Base-by-base conservation (phyloP, 2,888 invertebrate species). In the Nycteola revayana region DNA sequence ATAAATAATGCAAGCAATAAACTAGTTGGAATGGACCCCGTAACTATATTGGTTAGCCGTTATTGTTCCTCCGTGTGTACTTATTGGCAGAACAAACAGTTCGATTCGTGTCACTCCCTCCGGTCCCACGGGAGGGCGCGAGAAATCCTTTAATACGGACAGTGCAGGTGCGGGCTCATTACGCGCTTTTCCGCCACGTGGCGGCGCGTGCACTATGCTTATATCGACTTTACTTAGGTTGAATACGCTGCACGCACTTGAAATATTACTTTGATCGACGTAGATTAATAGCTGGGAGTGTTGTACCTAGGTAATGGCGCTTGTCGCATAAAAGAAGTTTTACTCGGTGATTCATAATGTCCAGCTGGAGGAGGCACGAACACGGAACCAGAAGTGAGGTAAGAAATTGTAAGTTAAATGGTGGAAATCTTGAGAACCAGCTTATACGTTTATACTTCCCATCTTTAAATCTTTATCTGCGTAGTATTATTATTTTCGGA, bases 121-220 rank as follows among this genome's bases (percentile, higher is more conserved):
- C 69, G 73, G 56, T 87, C 87, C 85, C 87, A 87, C 86, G 87
- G 82, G 87, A 85, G 86, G 87, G 87, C 82, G 87, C 84, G 83
- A 86, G 80, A 87, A 85, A 87, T 87, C 87, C 86, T 78, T 75
- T 86, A 87, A 88, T 86, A 76, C 84, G 71, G 75, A 62, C 61
- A 72, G 63, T 81, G 86, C 87, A 87, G 87, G 87, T 88, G 87
- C 81, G 77, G 77, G 75, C 77, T 87, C 85, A 87, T 87, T 88
- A 86, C 78, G 75, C 70, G 76, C 71, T 82, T 78, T 79, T 60
- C 75, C 69, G 81, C 46, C 87, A 80, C 87, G 87, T 77, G 87
- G 55, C 84, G 78, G 65, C 83, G 71, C 79, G 86, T 84, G 85
- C 59, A 46, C 49, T 41, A 36, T 42, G 54, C 58, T 32, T 24